These are phyloP conservation scores for Zootoca vivipara DNA, from an alignment of 2,113 vertebrate species.

Conservation along the genomic window DNA sequence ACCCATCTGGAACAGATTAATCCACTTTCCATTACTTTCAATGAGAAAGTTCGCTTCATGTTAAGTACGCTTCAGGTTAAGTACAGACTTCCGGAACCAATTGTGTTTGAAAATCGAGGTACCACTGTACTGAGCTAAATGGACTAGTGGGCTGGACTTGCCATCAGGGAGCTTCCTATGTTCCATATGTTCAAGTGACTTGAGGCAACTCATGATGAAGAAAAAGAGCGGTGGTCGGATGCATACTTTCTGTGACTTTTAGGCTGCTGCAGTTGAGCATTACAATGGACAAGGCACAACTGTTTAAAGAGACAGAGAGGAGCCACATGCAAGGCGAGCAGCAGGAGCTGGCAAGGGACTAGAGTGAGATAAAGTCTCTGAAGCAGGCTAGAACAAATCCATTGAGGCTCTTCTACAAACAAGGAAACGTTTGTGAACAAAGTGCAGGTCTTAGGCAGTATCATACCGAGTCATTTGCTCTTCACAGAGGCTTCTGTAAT, in stretches of 20 bases:
- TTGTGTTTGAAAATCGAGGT: no score
- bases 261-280: neutral
- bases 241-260: neutral
- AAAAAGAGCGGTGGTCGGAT: neutral
- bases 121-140: no score
- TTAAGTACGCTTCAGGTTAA: no score
- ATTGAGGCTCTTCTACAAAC: neutral
- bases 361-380: slow-evolving; percentile 8
- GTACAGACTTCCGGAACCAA: no score
- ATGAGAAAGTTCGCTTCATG: no score
- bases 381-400: slow-evolving; percentile 12
- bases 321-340: neutral
- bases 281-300: neutral
- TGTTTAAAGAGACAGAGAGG: slow-evolving; percentile 9
- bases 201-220: neutral
- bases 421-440: slow-evolving; percentile 16
- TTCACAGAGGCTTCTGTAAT: slow-evolving; percentile 19
- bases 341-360: neutral
- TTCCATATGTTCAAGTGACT: neutral
- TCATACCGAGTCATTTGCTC: neutral
- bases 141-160: no score
- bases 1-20: no score
- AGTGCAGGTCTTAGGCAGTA: neutral
- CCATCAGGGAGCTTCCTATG: neutral
- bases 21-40: no score